Conservation (phyloP, 1,140 invertebrate genomes). For the Drosophila ogumai region DNA sequence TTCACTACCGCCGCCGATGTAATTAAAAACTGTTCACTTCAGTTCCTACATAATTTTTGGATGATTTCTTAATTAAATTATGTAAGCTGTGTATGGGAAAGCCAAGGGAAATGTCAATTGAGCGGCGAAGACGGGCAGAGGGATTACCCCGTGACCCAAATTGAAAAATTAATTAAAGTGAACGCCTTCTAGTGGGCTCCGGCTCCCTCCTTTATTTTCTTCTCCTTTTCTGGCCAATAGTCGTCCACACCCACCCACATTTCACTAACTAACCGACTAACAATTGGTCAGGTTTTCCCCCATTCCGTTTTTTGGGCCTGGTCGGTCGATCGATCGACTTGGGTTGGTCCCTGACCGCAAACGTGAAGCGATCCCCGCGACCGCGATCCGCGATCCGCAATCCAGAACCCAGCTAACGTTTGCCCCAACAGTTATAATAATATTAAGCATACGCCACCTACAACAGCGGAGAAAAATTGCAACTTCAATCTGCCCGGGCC, state of each 20-base stretch:
- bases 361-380: constrained; percentile 46
- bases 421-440: constrained; percentile 77
- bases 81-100: constrained; percentile 47
- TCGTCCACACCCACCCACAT: constrained; percentile 70
- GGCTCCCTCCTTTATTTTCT: constrained; percentile 29
- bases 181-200: constrained; percentile 49
- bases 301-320: constrained; percentile 47
- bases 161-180: constrained; percentile 81
- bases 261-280: constrained; percentile 75
- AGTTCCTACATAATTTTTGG: constrained; percentile 34
- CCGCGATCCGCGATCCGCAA: constrained; percentile 16
- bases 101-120: constrained; percentile 47
- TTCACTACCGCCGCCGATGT: constrained; percentile 58
- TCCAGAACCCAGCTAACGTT: constrained; percentile 26
- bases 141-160: constrained; percentile 65
- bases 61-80: constrained; percentile 64
- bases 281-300: constrained; percentile 69
- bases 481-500: constrained; percentile 44
- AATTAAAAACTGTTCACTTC: constrained; percentile 39
- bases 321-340: constrained; percentile 41
- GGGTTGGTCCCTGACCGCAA: constrained; percentile 80
- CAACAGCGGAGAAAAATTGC: constrained; percentile 57
- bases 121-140: not conserved
- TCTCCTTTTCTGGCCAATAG: constrained; percentile 19
- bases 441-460: constrained; percentile 82